Percentiles rank a stretch among this genome's conserved stretches.
phyloP scores from a whole-genome alignment of 2,888 invertebrate species.

The Caenorhabditis macrosperma region DNA sequence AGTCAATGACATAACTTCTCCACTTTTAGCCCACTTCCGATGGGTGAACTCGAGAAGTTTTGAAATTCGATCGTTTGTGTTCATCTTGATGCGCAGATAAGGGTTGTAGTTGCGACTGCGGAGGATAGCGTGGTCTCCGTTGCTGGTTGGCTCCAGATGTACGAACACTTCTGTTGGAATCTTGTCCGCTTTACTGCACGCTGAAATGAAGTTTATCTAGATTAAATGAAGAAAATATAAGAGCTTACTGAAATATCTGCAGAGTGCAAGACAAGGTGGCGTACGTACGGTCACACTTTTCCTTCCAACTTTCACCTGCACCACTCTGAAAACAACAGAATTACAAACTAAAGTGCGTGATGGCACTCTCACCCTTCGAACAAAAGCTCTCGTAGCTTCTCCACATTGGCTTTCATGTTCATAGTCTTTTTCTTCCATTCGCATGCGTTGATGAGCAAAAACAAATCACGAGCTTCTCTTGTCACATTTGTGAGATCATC shows the following conservation, averaged over 20 bases:
- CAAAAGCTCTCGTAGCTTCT: slow-evolving; percentile 63
- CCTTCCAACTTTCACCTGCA: slow-evolving; percentile 8
- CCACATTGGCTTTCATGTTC: slow-evolving; percentile 57
- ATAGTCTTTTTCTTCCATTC: slow-evolving; percentile 73
- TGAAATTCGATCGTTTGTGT: slow-evolving; percentile 69
- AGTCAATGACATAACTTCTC: slow-evolving; percentile 2
- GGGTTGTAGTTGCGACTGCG: slow-evolving; percentile 68
- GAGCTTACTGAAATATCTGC: slow-evolving; percentile 70
- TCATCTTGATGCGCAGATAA: slow-evolving; percentile 62
- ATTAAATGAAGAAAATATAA: background rate
- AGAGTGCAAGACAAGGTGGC: slow-evolving; percentile 70
- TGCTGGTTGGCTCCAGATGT: slow-evolving; percentile 62
- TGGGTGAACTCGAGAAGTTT: slow-evolving; percentile 67
- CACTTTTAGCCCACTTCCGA: slow-evolving; percentile 61
- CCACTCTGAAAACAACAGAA: background rate
- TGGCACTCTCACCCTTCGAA: slow-evolving; percentile 62
- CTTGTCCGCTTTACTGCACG: slow-evolving; percentile 61
- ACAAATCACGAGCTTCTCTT: slow-evolving; percentile 73
- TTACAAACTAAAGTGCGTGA: background rate
- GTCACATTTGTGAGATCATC: slow-evolving; percentile 49
- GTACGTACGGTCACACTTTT: slow-evolving; percentile 47
- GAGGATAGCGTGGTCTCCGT: slow-evolving; percentile 65
- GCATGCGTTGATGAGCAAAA: slow-evolving; percentile 73
- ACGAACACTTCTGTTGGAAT: slow-evolving; percentile 64
- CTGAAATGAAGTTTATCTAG: slow-evolving; percentile 50